A percentile compares a stretch with the other conserved stretches of the same genome.
Evolutionary conservation across 2,797 vertebrate species (phyloP).

Genomic region (Trachurus trachurus): DNA sequence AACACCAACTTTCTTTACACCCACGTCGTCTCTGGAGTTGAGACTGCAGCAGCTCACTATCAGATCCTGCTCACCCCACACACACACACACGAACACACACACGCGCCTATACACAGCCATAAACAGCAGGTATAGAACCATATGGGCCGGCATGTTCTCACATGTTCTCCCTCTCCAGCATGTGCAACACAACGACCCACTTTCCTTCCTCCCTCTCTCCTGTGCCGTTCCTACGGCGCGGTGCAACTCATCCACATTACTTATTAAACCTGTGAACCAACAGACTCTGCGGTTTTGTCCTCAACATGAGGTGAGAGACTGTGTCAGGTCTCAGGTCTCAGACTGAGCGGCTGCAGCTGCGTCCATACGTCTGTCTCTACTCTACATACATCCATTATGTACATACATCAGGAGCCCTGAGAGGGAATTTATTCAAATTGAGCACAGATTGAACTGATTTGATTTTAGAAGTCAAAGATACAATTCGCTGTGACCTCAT

Average conservation of each 20-base stretch:
- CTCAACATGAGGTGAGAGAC: slow-evolving; percentile 54
- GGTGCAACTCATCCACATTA: slow-evolving; percentile 45
- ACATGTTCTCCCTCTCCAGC: slow-evolving; percentile 14
- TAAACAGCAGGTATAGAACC: slow-evolving; percentile 32
- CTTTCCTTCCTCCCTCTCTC: not conserved
- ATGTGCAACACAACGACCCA: slow-evolving; percentile 11
- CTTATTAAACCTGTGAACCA: slow-evolving; percentile 62
- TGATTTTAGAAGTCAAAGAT: too few relatives aligned
- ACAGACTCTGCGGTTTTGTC: slow-evolving; percentile 40
- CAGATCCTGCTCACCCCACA: slow-evolving; percentile 23
- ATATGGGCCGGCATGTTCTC: slow-evolving; percentile 41
- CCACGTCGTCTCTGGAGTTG: not conserved
- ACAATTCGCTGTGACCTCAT: too few relatives aligned
- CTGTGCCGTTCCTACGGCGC: too few relatives aligned
- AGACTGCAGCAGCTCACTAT: slow-evolving; percentile 25
- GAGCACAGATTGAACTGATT: too few relatives aligned
- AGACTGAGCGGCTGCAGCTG: not conserved
- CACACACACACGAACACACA: slow-evolving; percentile 2
- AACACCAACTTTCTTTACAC: slow-evolving; percentile 30
- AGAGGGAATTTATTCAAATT: too few relatives aligned
- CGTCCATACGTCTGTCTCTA: too few relatives aligned
- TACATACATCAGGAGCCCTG: too few relatives aligned
- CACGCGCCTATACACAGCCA: not conserved
- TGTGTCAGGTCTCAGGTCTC: slow-evolving; percentile 31
- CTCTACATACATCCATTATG: too few relatives aligned